Percentiles rank a stretch among this genome's conserved stretches.
Conservation (phyloP, 2,797 vertebrate genomes). For the Microhierax caerulescens region DNA sequence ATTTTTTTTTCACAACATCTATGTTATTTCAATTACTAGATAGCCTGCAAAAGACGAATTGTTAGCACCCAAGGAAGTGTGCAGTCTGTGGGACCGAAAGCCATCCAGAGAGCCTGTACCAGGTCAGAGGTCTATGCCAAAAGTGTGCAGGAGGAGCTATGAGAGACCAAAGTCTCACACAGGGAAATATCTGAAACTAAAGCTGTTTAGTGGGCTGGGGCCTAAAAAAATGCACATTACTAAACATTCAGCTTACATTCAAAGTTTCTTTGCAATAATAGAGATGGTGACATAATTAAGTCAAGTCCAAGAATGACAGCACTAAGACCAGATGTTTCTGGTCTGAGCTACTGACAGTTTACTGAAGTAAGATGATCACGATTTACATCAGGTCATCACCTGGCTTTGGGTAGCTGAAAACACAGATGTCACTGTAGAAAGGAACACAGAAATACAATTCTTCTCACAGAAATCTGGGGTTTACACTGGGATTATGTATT, state of each 20-base stretch:
- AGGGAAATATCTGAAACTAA: not conserved
- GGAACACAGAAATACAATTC: not conserved
- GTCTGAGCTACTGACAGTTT: not conserved
- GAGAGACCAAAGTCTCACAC: not conserved
- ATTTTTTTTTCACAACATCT: not conserved
- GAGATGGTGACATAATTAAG: not conserved
- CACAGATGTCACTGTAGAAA: not conserved
- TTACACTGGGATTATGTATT: not conserved
- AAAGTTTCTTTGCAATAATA: fast-evolving
- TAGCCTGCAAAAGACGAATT: not conserved
- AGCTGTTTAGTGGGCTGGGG: no score
- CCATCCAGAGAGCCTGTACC: not conserved
- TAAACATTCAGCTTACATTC: not conserved
- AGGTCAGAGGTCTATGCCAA: not conserved
- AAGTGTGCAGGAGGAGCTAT: not conserved
- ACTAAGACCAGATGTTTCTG: not conserved
- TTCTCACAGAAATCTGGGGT: not conserved
- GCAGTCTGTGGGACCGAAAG: not conserved
- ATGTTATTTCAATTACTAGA: not conserved
- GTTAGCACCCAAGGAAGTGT: not conserved
- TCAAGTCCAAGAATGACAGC: not conserved
- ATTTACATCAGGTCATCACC: not conserved
- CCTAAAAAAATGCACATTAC: not conserved
- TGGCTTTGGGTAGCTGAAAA: not conserved
- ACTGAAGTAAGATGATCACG: fast-evolving